These are phyloP conservation scores for Crepidodera aurea DNA, from an alignment of 2,888 invertebrate species.

Conservation along the genomic window DNA sequence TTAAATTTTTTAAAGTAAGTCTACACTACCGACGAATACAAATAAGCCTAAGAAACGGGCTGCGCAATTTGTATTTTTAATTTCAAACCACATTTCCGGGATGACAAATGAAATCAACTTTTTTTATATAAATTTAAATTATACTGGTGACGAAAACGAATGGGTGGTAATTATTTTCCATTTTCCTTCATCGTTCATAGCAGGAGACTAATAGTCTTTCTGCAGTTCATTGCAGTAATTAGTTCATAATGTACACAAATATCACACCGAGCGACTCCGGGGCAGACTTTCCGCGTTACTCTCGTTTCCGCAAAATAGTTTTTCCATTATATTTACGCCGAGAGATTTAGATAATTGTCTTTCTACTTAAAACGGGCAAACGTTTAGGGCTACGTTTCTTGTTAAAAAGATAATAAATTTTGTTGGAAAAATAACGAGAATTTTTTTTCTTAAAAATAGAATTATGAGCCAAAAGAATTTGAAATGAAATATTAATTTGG, in stretches of 20 bases:
- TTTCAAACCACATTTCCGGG: not conserved
- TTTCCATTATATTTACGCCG: slow-evolving; percentile 6
- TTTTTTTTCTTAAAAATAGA: no score
- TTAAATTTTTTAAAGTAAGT: not conserved
- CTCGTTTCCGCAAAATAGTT: slow-evolving; percentile 14
- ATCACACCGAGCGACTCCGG: not conserved
- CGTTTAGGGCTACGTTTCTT: not conserved
- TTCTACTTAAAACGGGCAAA: not conserved
- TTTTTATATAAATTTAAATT: slow-evolving; percentile 16
- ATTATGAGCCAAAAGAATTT: no score
- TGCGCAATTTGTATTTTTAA: not conserved
- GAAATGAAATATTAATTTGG: no score
- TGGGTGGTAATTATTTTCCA: slow-evolving; percentile 26
- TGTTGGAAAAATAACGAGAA: no score
- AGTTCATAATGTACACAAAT: slow-evolving; percentile 22
- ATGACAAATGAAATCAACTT: slow-evolving; percentile 13
- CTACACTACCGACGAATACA: not conserved
- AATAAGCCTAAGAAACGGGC: not conserved
- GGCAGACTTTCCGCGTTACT: not conserved
- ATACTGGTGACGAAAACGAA: slow-evolving; percentile 22
- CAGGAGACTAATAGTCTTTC: slow-evolving; percentile 20
- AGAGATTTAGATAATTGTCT: not conserved
- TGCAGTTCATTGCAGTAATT: slow-evolving; percentile 25
- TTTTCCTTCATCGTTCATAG: slow-evolving; percentile 19
- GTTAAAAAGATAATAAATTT: no score